phyloP scores from a whole-genome alignment of 2,888 invertebrate genomes.

The Pseudoips prasinana region DNA sequence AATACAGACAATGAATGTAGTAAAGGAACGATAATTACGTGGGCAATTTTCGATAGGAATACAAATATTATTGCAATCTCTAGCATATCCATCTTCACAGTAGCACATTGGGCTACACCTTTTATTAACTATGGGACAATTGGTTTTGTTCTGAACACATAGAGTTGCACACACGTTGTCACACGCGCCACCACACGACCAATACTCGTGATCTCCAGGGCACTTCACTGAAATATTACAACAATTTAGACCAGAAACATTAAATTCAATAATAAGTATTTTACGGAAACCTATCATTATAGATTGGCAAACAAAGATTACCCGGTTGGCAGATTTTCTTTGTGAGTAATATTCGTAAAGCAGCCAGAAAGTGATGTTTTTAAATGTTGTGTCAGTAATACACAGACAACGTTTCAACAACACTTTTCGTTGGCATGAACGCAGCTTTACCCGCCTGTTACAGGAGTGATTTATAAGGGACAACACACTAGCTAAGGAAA shows the following conservation, averaged over 20 bases:
- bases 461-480: too few species aligned
- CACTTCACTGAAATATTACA: constrained; percentile 32
- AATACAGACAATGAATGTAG: not conserved
- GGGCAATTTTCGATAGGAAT: constrained; percentile 37
- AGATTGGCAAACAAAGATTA: too few species aligned
- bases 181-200: constrained; percentile 45
- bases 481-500: too few species aligned
- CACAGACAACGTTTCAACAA: too few species aligned
- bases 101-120: constrained; percentile 44
- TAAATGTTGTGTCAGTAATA: too few species aligned
- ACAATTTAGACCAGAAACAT: not conserved
- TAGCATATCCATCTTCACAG: constrained; percentile 45
- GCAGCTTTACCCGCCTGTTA: too few species aligned
- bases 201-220: constrained; percentile 42
- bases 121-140: constrained; percentile 40
- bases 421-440: too few species aligned
- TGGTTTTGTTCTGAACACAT: constrained; percentile 20
- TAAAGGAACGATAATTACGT: constrained; percentile 20
- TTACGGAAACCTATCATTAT: not conserved
- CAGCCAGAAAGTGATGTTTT: too few species aligned
- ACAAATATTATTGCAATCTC: constrained; percentile 33
- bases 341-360: too few species aligned
- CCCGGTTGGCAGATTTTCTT: too few species aligned
- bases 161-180: constrained; percentile 49
- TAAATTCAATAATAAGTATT: not conserved